These are phyloP conservation scores for Zoroaster sp. DNA, from an alignment of 53 echinoderm and acorn worm species.

Conservation along the genomic window DNA sequence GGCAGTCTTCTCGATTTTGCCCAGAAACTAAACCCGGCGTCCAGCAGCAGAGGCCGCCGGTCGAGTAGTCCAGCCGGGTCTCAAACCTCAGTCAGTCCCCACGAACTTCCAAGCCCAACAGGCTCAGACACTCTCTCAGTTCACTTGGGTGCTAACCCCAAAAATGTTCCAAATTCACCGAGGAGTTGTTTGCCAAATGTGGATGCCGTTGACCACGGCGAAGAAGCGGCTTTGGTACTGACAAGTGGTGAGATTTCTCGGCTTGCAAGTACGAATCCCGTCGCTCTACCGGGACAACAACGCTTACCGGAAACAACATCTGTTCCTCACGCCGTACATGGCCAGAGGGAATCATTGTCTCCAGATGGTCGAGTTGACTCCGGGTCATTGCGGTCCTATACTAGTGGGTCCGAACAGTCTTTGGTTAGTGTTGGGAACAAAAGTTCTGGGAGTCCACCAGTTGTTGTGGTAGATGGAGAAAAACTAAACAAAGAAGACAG, in stretches of 20 bases:
- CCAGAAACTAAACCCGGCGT: conserved; percentile 1
- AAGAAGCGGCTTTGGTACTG: conserved; percentile 2
- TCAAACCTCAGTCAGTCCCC: neutral
- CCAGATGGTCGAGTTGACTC: neutral
- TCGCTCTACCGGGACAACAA: neutral
- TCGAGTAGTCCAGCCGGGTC: neutral
- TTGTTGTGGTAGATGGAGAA: conserved; percentile 2
- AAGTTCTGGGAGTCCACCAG: conserved; percentile 7
- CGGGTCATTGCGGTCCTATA: neutral
- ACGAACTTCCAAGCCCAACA: neutral
- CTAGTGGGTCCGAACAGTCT: neutral
- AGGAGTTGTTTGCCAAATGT: too few relatives aligned
- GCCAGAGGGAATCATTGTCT: neutral
- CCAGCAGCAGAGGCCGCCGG: neutral
- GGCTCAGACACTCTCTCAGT: neutral
- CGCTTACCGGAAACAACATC: neutral
- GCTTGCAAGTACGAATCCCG: neutral
- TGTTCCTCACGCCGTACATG: neutral
- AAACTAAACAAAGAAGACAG: neutral
- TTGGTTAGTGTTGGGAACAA: neutral
- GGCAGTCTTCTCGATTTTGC: conserved; percentile 19
- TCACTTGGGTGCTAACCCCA: neutral
- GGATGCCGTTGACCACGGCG: neutral
- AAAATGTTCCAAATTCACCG: neutral
- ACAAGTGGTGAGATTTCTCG: neutral